Percentiles rank a stretch among this genome's conserved stretches.
These are phyloP conservation scores for Danio kyathit DNA, from an alignment of 2,797 vertebrate genomes.

Conservation along the genomic window DNA sequence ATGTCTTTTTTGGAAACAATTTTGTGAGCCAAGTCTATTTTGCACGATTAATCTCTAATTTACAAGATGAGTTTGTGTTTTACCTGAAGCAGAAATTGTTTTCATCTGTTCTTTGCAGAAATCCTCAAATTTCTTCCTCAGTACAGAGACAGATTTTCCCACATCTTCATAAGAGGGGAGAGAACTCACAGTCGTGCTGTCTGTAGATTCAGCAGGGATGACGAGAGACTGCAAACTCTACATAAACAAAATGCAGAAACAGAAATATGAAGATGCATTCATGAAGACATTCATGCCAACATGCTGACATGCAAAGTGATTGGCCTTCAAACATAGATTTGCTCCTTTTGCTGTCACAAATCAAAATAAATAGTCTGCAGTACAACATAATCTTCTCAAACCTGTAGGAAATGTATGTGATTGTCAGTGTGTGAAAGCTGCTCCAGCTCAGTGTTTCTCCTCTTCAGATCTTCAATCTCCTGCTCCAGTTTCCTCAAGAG, in stretches of 20 bases:
- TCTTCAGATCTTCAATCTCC: slow-evolving; percentile 17
- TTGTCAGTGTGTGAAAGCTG: neutral
- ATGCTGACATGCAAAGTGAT: too few relatives aligned
- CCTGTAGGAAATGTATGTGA: neutral
- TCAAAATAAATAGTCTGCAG: too few relatives aligned
- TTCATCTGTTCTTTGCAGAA: slow-evolving; percentile 41
- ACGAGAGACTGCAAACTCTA: neutral
- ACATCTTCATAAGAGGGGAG: slow-evolving; percentile 35
- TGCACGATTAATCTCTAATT: too few relatives aligned
- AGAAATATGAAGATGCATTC: neutral
- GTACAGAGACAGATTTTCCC: slow-evolving; percentile 9
- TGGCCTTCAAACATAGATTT: too few relatives aligned
- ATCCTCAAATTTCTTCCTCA: slow-evolving; percentile 44
- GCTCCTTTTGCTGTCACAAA: too few relatives aligned
- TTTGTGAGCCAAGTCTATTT: too few relatives aligned
- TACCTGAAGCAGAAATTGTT: slow-evolving; percentile 6
- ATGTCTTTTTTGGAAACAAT: too few relatives aligned
- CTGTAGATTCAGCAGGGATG: slow-evolving; percentile 19
- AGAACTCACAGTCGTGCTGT: slow-evolving; percentile 39
- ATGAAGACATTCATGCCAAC: too few relatives aligned
- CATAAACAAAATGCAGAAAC: too few relatives aligned
- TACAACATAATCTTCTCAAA: too few relatives aligned
- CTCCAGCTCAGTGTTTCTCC: neutral
- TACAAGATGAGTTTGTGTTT: too few relatives aligned
- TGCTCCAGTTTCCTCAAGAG: neutral